phyloP scores from a whole-genome alignment of 2,113 vertebrate genomes.

The Ailuropoda melanoleuca region DNA sequence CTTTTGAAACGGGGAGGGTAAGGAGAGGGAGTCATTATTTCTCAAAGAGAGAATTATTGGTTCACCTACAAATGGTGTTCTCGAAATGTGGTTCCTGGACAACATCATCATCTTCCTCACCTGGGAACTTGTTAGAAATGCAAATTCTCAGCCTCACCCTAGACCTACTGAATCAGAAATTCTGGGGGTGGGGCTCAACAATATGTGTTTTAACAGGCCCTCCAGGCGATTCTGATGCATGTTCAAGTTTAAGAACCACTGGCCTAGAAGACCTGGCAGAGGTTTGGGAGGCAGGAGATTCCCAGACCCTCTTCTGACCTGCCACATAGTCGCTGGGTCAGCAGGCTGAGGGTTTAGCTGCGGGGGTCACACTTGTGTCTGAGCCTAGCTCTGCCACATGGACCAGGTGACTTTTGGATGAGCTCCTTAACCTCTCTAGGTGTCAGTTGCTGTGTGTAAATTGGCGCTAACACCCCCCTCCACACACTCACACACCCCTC shows the following conservation, averaged over 20 bases:
- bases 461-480: not conserved
- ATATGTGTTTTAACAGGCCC: constrained; percentile 69
- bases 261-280: constrained; percentile 15
- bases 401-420: not conserved
- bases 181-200: constrained; percentile 32
- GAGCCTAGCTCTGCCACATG: not conserved
- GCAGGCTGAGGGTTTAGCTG: not conserved
- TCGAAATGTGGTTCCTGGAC: not conserved
- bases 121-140: constrained; percentile 65
- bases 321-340: not conserved
- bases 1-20: constrained; percentile 10
- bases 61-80: not conserved
- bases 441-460: not conserved
- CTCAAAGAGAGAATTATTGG: not conserved
- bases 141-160: constrained; percentile 43
- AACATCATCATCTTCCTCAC: not conserved
- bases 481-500: not conserved
- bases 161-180: constrained; percentile 60
- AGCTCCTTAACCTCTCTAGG: not conserved
- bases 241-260: constrained; percentile 28
- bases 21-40: not conserved
- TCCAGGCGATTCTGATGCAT: constrained; percentile 37
- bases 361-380: not conserved
- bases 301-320: not conserved
- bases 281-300: not conserved